These are phyloP conservation scores for Speoplatyrhinus poulsoni DNA, from an alignment of 2,113 vertebrate genomes.

Conservation along the genomic window DNA sequence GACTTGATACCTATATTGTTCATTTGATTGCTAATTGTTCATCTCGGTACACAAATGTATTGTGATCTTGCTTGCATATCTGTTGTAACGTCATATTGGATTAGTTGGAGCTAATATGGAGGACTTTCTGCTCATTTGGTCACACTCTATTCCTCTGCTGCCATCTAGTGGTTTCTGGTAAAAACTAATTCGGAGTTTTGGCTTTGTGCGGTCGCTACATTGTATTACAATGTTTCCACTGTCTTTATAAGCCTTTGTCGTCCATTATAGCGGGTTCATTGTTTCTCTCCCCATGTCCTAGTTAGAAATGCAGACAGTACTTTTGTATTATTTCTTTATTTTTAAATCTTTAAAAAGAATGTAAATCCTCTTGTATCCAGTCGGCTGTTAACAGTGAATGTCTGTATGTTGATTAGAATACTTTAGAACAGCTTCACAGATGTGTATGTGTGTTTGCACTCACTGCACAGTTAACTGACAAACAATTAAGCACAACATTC, in stretches of 20 bases:
- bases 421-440: neutral
- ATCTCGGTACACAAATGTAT: conserved; percentile 26
- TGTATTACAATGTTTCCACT: too few relatives aligned
- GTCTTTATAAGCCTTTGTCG: neutral
- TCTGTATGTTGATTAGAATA: neutral
- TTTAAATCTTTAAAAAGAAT: neutral
- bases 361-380: neutral
- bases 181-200: neutral
- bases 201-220: neutral
- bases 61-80: conserved; percentile 25
- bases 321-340: neutral
- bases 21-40: conserved; percentile 11
- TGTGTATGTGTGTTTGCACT: too few relatives aligned
- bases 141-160: conserved; percentile 26
- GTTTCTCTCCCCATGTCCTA: neutral
- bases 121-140: neutral
- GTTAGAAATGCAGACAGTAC: neutral
- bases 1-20: conserved; percentile 6
- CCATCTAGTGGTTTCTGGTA: conserved; percentile 53
- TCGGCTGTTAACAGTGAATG: neutral
- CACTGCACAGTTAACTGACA: too few relatives aligned
- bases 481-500: too few relatives aligned
- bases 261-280: neutral
- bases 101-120: conserved; percentile 29
- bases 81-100: conserved; percentile 2